Conservation (phyloP, 2,113 vertebrate genomes). For the Peromyscus leucopus region DNA sequence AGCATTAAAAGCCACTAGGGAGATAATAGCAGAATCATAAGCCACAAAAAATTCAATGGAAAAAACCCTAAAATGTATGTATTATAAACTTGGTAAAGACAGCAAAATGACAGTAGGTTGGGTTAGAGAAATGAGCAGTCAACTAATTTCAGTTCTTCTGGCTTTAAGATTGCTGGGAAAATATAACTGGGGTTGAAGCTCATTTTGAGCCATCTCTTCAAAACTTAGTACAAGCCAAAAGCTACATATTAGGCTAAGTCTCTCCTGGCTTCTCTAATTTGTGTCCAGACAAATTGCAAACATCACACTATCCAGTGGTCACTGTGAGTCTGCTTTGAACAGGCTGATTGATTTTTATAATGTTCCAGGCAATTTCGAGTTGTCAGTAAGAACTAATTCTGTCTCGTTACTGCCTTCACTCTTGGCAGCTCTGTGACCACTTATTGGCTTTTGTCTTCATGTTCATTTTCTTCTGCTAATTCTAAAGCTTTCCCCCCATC, state of each 20-base stretch:
- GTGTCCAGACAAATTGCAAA: constrained; percentile 78
- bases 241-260: constrained; percentile 67
- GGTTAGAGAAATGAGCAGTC: constrained; percentile 50
- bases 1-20: background rate
- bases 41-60: background rate
- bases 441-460: constrained; percentile 77
- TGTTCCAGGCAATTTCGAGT: constrained; percentile 79
- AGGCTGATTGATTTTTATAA: constrained; percentile 85
- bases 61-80: constrained; percentile 28
- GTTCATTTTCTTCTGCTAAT: constrained; percentile 81
- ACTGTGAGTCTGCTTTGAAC: constrained; percentile 81
- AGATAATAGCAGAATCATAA: constrained; percentile 9
- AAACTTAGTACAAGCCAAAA: constrained; percentile 64
- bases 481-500: constrained; percentile 53
- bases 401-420: constrained; percentile 77
- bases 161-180: constrained; percentile 49
- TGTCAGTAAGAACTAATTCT: constrained; percentile 84
- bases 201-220: constrained; percentile 67
- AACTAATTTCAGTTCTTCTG: constrained; percentile 54
- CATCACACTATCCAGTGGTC: constrained; percentile 76
- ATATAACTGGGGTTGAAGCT: constrained; percentile 27
- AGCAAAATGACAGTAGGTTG: constrained; percentile 42
- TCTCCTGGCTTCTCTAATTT: constrained; percentile 77
- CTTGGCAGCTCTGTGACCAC: constrained; percentile 76
- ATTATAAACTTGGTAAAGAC: background rate